Evolutionary conservation across 2,888 invertebrate species (phyloP).

Genomic region (Pardosa pseudoannulata): DNA sequence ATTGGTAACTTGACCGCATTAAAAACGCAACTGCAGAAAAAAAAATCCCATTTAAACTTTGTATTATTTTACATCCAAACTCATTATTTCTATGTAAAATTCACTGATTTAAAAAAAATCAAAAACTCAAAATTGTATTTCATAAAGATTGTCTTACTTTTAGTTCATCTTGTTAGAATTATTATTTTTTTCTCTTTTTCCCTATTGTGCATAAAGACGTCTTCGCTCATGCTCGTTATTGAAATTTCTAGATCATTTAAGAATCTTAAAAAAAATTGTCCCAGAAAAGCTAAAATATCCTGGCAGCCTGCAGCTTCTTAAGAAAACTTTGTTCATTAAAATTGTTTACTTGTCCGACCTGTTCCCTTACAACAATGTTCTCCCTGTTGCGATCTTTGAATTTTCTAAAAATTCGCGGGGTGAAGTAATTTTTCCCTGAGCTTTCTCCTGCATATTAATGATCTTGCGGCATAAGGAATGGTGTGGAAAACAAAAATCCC

Average conservation of each 20-base stretch:
- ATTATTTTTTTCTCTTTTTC: neutral
- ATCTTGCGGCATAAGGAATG: neutral
- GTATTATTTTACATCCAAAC: neutral
- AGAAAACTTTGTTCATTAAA: constrained; percentile 14
- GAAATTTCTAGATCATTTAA: neutral
- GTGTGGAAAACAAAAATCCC: constrained; percentile 20
- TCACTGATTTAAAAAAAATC: neutral
- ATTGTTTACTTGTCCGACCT: constrained; percentile 7
- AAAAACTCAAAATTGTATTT: neutral
- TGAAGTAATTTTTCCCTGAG: neutral
- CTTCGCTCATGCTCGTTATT: neutral
- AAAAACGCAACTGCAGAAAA: no score
- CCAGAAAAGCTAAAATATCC: neutral
- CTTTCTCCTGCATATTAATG: constrained; percentile 29
- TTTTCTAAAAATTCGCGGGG: neutral
- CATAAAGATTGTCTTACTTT: neutral
- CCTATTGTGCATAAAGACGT: neutral
- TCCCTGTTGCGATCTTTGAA: neutral
- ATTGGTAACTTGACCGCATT: no score
- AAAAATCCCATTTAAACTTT: no score
- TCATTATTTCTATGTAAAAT: neutral
- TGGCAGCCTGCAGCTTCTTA: neutral
- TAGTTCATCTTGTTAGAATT: neutral
- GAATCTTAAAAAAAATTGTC: no score
- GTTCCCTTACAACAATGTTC: neutral